Percentiles rank a stretch among this genome's conserved stretches.
Conservation (phyloP, 2,888 invertebrate genomes). For the Blastobasis adustella region DNA sequence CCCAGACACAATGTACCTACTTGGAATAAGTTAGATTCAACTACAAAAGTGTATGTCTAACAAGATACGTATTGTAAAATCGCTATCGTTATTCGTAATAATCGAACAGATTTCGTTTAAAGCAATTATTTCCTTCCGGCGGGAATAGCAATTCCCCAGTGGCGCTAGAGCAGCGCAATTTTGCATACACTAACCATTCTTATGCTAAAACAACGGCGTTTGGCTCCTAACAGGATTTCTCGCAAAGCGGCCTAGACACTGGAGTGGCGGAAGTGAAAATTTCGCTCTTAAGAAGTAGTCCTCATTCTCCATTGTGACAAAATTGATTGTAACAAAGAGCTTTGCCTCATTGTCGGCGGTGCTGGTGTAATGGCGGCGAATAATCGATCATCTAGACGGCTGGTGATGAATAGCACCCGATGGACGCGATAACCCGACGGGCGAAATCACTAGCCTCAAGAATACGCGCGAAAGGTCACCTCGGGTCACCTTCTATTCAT, state of each 20-base stretch:
- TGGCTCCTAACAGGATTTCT: background rate
- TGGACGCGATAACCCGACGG: constrained; percentile 31
- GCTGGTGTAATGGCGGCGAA: constrained; percentile 19
- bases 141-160: background rate
- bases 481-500: no score
- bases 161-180: background rate
- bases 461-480: no score
- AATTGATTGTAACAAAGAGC: constrained; percentile 19
- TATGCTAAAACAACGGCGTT: no score
- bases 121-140: no score
- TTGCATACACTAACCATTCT: background rate
- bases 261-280: background rate
- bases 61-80: no score
- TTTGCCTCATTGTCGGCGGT: constrained; percentile 16
- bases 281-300: constrained; percentile 7
- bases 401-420: constrained; percentile 40
- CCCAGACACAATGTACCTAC: no score
- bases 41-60: no score
- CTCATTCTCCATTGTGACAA: constrained; percentile 14
- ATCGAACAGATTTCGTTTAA: no score
- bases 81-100: no score
- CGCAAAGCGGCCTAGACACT: background rate
- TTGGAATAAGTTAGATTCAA: no score
- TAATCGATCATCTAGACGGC: constrained; percentile 43
- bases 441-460: background rate